Base-by-base conservation (phyloP, 2,888 invertebrate genomes). In the Rhagonycha lutea region DNA sequence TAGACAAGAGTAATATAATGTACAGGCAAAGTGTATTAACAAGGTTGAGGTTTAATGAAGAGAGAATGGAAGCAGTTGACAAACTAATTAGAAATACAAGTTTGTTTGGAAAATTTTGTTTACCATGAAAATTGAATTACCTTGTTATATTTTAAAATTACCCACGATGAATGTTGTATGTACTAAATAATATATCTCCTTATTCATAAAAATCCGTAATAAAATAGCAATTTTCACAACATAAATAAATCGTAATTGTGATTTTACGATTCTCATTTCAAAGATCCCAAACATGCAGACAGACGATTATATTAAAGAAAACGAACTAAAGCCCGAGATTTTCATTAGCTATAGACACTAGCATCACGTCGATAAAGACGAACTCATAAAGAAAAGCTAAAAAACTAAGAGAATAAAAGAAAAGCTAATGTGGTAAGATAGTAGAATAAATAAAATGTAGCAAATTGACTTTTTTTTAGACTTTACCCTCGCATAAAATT, bases 401-500 rank as follows among this genome's bases (percentile, higher is more conserved):
- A 75, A 68, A 75, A 71, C 68, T 71, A 71, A 18, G 69, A 29
- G 72, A 28, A 70, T 74, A 70, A 73, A 76, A 73, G 61, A 67
- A 63, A 74, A 70, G 73, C 73, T 76, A 71, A 71, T 71, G 71
- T 63, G 71, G 69, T 72, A 74, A 71, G 72, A 74, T 69, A 71
- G 70, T 70, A 72, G 72, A 74, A 77, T 74, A 74, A 77, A 77
- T 77, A 77, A 77, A 77, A 77, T 72, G 77, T 72, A 67, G 76
- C 73, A 73, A 76, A 78, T 76, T 78, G 74, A 74, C 76, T 76
- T 76, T 76, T 32, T 47, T 76, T 78, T 78, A 70, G 76, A 71
- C 72, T 67, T 76, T 67, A 77, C 72, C 76, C 72, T 74, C 72
- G 70, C 70, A 78, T 77, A 78, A 79, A 82, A 80, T 80, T 78